These are phyloP conservation scores for Anolis sagrei DNA, from an alignment of 2,113 vertebrate genomes.

Conservation along the genomic window DNA sequence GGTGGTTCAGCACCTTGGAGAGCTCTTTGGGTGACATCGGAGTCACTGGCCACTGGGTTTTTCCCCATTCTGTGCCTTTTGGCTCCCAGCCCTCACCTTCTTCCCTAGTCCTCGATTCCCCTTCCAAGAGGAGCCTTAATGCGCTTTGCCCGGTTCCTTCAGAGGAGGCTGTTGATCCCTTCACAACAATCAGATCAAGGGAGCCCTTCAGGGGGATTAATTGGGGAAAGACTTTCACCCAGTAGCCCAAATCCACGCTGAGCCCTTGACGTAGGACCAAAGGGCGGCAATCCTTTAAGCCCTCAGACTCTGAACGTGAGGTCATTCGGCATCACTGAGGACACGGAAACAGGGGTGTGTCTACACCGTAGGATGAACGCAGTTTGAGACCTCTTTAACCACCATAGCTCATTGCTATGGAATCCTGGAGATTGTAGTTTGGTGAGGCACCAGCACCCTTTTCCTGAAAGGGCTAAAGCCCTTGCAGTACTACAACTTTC, in stretches of 20 bases:
- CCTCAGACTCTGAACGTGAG: not conserved
- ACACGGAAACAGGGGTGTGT: not conserved
- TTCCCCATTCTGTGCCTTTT: not conserved
- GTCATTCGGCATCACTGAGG: not conserved
- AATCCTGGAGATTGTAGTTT: no score
- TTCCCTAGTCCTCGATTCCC: not conserved
- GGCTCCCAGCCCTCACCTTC: not conserved
- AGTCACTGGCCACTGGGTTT: not conserved
- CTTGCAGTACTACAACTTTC: no score
- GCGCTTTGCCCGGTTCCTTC: not conserved
- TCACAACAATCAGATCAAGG: rapidly evolving
- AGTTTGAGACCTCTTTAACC: no score
- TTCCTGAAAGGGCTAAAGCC: no score
- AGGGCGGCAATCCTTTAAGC: not conserved
- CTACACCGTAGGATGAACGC: no score
- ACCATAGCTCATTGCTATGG: no score
- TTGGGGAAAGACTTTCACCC: not conserved
- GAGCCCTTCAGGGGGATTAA: not conserved
- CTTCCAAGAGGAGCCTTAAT: not conserved
- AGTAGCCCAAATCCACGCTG: not conserved
- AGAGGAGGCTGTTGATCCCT: not conserved
- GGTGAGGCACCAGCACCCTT: no score
- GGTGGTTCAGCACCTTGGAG: no score
- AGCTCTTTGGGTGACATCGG: no score
- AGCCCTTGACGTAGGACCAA: not conserved